These are phyloP conservation scores for Nerophis ophidion DNA, from an alignment of 2,113 vertebrate species.

Conservation along the genomic window DNA sequence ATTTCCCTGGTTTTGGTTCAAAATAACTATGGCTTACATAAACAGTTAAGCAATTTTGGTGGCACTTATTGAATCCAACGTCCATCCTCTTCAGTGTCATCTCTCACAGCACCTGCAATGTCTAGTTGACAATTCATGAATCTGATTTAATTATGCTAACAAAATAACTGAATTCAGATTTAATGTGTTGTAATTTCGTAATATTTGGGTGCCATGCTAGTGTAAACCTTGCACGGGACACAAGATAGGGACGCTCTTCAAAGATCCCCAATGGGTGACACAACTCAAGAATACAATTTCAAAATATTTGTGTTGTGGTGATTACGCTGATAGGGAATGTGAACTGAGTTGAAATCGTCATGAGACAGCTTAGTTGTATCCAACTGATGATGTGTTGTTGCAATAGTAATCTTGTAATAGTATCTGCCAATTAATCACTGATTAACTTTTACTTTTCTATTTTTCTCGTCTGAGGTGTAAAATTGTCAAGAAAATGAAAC, in stretches of 20 bases:
- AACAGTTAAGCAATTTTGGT: conserved; percentile 7
- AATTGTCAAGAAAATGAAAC: neutral
- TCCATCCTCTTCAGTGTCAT: neutral
- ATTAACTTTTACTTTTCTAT: neutral
- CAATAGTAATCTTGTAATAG: no score
- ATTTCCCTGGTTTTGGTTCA: conserved; percentile 18
- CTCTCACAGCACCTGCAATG: neutral
- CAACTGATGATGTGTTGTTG: no score
- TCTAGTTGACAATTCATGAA: neutral
- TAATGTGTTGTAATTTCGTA: neutral
- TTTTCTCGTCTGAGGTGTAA: neutral
- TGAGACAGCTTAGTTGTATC: no score
- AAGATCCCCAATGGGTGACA: conserved; percentile 35
- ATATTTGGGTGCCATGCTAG: neutral
- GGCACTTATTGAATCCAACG: neutral
- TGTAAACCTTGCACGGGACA: conserved; percentile 24
- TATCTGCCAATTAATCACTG: neutral
- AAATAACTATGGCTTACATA: neutral
- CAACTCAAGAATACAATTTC: conserved; percentile 13
- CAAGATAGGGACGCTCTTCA: conserved; percentile 17
- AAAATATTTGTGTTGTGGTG: neutral
- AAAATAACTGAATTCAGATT: neutral
- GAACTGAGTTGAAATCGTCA: no score
- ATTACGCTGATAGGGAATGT: no score
- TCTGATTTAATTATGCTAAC: neutral